phyloP scores from a whole-genome alignment of 2,113 vertebrate species.

The Sphaerodactylus townsendi region DNA sequence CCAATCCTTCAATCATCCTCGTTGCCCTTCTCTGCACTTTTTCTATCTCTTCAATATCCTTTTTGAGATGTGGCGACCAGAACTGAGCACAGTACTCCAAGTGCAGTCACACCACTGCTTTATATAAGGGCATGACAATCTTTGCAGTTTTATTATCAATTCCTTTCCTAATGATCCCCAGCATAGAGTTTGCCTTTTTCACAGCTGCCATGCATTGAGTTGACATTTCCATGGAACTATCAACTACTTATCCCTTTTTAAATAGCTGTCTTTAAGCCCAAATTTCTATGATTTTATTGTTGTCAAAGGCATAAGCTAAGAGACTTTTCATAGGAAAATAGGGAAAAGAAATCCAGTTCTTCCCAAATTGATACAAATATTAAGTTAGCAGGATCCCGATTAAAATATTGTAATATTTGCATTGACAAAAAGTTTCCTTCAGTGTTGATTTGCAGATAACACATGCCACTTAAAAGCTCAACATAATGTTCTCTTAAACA shows the following conservation, averaged over 20 bases:
- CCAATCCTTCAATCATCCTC: no score
- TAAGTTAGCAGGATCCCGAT: slow-evolving; percentile 80
- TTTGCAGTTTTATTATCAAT: no score
- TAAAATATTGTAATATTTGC: slow-evolving; percentile 74
- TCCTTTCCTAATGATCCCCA: no score
- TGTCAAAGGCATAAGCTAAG: slow-evolving; percentile 81
- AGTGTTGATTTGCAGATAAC: slow-evolving; percentile 60
- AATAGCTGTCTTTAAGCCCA: slow-evolving; percentile 76
- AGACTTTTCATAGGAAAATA: slow-evolving; percentile 73
- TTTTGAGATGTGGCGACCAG: no score
- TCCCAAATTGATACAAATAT: slow-evolving; percentile 80
- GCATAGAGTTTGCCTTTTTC: no score
- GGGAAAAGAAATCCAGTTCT: slow-evolving; percentile 75
- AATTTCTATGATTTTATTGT: slow-evolving; percentile 94
- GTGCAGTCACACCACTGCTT: no score
- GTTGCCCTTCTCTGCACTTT: no score
- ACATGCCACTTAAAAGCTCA: slow-evolving; percentile 62
- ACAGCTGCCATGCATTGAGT: no score
- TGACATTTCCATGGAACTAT: no score
- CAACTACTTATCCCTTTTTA: slow-evolving; percentile 76
- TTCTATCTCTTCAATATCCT: no score
- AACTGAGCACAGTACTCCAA: no score
- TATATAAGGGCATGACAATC: no score
- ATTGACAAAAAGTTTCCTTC: slow-evolving; percentile 66
- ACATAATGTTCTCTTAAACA: slow-evolving; percentile 70